Conservation (phyloP, 2,113 vertebrate species). For the Clinocottus analis region DNA sequence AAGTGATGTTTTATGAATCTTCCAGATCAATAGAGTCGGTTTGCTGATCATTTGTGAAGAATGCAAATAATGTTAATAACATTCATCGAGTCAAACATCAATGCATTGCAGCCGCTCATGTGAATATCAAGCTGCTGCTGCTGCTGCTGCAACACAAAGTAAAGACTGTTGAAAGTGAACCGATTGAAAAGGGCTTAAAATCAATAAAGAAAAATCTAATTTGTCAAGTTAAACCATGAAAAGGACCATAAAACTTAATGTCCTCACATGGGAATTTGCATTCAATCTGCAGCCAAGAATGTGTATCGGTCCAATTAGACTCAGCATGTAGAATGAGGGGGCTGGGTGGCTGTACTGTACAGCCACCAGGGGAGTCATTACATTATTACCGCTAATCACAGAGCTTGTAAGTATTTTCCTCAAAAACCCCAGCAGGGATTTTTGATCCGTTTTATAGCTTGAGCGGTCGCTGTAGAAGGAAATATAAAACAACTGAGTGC, state of each 20-base stretch:
- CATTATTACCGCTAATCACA: conserved; percentile 47
- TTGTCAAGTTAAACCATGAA: background rate
- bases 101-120: background rate
- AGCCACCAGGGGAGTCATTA: conserved; percentile 49
- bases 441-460: conserved; percentile 30
- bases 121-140: background rate
- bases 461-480: background rate
- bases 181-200: background rate
- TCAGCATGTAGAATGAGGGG: background rate
- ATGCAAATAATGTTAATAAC: background rate
- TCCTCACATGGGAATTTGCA: background rate
- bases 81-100: background rate
- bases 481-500: background rate
- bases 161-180: background rate
- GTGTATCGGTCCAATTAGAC: background rate
- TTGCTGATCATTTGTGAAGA: background rate
- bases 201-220: background rate
- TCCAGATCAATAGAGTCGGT: background rate
- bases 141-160: background rate
- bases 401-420: conserved; percentile 43
- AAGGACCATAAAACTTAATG: background rate
- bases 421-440: conserved; percentile 41
- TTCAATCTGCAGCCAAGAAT: background rate
- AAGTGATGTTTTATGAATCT: background rate
- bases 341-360: conserved; percentile 8